phyloP scores from a whole-genome alignment of 2,797 vertebrate genomes.

The Poeciliopsis gracilis region DNA sequence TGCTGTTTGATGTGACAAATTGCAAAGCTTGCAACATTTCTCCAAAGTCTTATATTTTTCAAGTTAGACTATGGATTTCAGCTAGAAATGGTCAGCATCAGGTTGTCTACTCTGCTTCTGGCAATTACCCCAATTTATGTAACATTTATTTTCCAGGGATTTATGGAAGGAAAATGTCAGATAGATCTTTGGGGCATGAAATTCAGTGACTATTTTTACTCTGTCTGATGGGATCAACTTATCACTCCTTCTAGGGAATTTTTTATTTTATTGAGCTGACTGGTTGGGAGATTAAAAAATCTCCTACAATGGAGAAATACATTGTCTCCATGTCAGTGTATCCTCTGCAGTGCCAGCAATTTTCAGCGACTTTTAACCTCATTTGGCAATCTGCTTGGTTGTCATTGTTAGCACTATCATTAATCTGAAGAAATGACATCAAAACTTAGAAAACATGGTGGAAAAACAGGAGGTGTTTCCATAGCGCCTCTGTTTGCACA shows the following conservation, averaged over 20 bases:
- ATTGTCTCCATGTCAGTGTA: neutral
- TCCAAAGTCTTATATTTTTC: neutral
- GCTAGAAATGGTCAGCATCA: too few relatives aligned
- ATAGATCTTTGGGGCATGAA: slow-evolving; percentile 20
- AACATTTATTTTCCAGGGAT: neutral
- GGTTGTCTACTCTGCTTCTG: too few relatives aligned
- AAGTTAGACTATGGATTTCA: neutral
- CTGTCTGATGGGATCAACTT: slow-evolving; percentile 44
- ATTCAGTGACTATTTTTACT: slow-evolving; percentile 45
- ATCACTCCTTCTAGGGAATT: slow-evolving; percentile 29
- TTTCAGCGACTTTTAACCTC: neutral
- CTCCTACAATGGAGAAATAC: slow-evolving; percentile 1
- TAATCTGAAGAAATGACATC: slow-evolving; percentile 32
- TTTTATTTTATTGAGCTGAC: slow-evolving; percentile 29
- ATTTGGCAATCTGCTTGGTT: neutral
- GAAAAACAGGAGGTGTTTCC: slow-evolving; percentile 64
- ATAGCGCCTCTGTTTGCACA: slow-evolving; percentile 59
- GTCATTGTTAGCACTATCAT: slow-evolving; percentile 6
- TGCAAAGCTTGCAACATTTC: neutral
- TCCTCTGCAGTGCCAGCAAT: neutral
- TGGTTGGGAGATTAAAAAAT: slow-evolving; percentile 17
- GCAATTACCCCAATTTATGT: too few relatives aligned
- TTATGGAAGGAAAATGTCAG: slow-evolving; percentile 9
- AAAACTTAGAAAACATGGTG: slow-evolving; percentile 2
- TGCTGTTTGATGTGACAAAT: neutral